Evolutionary conservation across 2,888 invertebrate genomes (phyloP).

Genomic region (Brachynemurus nebulosus): DNA sequence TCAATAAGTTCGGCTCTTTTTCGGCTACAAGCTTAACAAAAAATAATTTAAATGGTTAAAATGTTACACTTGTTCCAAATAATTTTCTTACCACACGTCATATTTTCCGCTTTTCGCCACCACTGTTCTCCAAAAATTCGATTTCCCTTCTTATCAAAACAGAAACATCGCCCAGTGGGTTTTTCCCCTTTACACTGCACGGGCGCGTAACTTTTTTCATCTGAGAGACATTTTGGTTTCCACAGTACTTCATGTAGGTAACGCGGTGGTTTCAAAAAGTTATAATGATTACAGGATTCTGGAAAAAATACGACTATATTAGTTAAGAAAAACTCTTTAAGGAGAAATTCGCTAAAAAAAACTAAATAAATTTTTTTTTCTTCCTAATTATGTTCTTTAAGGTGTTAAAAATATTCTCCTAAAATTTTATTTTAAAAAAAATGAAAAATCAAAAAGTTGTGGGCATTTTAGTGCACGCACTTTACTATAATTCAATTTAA

Average conservation of each 20-base stretch:
- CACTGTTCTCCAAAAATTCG: conserved; percentile 54
- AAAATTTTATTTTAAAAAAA: too few species aligned
- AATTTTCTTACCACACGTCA: conserved; percentile 47
- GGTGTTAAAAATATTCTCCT: too few species aligned
- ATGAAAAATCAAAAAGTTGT: too few species aligned
- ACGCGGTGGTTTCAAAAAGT: conserved; percentile 7
- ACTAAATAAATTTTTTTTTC: too few species aligned
- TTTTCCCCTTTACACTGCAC: conserved; percentile 53
- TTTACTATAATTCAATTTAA: too few species aligned
- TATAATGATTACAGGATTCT: conserved; percentile 18
- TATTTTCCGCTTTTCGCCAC: conserved; percentile 39
- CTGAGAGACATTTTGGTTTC: conserved; percentile 38
- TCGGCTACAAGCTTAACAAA: conserved; percentile 43
- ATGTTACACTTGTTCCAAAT: not conserved
- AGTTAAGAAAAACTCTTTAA: conserved; percentile 8
- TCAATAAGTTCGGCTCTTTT: conserved; percentile 38
- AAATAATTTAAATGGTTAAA: not conserved
- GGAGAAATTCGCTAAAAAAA: too few species aligned
- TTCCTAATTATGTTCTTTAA: too few species aligned
- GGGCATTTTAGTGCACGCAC: too few species aligned
- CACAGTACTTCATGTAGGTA: conserved; percentile 16
- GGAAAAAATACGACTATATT: conserved; percentile 6
- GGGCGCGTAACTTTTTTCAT: conserved; percentile 43
- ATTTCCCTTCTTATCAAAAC: conserved; percentile 41
- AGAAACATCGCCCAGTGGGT: conserved; percentile 51